Evolutionary conservation across 2,888 invertebrate genomes (phyloP).

Genomic region (Lasioglossum leucozonium): DNA sequence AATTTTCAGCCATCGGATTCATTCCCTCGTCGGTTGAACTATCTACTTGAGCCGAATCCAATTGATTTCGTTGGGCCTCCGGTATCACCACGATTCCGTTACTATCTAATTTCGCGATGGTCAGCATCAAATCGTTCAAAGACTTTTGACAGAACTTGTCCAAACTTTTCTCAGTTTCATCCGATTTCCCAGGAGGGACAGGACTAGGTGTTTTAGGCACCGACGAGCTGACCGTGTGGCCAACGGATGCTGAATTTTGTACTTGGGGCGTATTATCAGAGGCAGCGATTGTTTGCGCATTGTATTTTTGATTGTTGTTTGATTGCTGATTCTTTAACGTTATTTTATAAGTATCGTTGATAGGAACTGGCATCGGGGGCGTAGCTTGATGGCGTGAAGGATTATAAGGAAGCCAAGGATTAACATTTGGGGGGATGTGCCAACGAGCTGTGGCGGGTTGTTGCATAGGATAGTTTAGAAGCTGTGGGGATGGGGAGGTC

Average conservation of each 20-base stretch:
- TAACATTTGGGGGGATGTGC: slow-evolving; percentile 90
- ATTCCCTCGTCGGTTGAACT: slow-evolving; percentile 89
- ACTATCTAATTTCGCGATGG: slow-evolving; percentile 94
- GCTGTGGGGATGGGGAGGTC: slow-evolving; percentile 69
- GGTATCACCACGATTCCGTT: slow-evolving; percentile 92
- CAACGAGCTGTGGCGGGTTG: slow-evolving; percentile 86
- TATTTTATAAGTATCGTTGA: slow-evolving; percentile 88
- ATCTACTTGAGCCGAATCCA: slow-evolving; percentile 87
- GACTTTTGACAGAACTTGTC: slow-evolving; percentile 94
- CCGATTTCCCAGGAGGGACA: slow-evolving; percentile 82
- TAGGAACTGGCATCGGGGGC: slow-evolving; percentile 74
- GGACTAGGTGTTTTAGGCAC: slow-evolving; percentile 95
- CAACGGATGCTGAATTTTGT: slow-evolving; percentile 65
- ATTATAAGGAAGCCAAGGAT: slow-evolving; percentile 73
- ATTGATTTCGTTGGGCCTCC: slow-evolving; percentile 86
- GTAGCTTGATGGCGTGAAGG: slow-evolving; percentile 64
- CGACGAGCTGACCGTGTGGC: slow-evolving; percentile 89
- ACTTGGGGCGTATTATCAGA: slow-evolving; percentile 68
- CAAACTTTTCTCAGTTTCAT: slow-evolving; percentile 88
- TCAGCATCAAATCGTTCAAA: slow-evolving; percentile 94
- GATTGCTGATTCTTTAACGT: slow-evolving; percentile 86
- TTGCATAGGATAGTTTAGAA: slow-evolving; percentile 83
- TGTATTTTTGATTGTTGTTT: slow-evolving; percentile 70
- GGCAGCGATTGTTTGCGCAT: slow-evolving; percentile 59
- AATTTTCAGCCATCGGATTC: slow-evolving; percentile 78